phyloP scores from a whole-genome alignment of 2,888 invertebrate genomes.

The Acrobasis suavella region DNA sequence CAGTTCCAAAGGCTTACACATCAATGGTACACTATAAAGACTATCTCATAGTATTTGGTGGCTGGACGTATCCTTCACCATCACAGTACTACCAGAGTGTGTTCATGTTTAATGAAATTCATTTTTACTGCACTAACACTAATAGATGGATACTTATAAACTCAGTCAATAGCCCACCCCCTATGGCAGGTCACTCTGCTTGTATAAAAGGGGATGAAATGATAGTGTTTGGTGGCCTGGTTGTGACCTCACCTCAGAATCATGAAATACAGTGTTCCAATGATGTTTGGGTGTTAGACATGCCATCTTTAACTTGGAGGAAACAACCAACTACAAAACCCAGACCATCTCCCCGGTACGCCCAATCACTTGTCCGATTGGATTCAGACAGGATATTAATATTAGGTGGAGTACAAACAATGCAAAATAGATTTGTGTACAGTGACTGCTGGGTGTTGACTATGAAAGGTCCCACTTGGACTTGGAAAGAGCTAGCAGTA shows the following conservation, averaged over 20 bases:
- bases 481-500: slow-evolving; percentile 89
- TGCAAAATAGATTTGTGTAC: slow-evolving; percentile 88
- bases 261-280: slow-evolving; percentile 84
- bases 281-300: slow-evolving; percentile 94
- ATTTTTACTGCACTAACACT: slow-evolving; percentile 90
- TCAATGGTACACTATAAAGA: slow-evolving; percentile 94
- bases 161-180: slow-evolving; percentile 87
- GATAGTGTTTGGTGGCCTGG: slow-evolving; percentile 91
- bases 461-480: slow-evolving; percentile 88
- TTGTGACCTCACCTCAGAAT: slow-evolving; percentile 76
- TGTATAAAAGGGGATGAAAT: slow-evolving; percentile 91
- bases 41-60: slow-evolving; percentile 94
- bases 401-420: slow-evolving; percentile 94
- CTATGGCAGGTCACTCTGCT: slow-evolving; percentile 96
- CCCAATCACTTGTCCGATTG: slow-evolving; percentile 94
- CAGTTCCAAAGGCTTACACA: slow-evolving; percentile 97
- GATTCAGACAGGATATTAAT: slow-evolving; percentile 90
- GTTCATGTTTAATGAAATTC: slow-evolving; percentile 95
- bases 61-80: slow-evolving; percentile 96
- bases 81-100: slow-evolving; percentile 93
- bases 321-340: slow-evolving; percentile 86
- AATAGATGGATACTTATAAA: slow-evolving; percentile 90
- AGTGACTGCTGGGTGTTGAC: slow-evolving; percentile 95
- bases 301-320: slow-evolving; percentile 89
- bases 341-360: slow-evolving; percentile 92